These are phyloP conservation scores for Ibycter americanus DNA, from an alignment of 2,797 vertebrate species.

Conservation along the genomic window DNA sequence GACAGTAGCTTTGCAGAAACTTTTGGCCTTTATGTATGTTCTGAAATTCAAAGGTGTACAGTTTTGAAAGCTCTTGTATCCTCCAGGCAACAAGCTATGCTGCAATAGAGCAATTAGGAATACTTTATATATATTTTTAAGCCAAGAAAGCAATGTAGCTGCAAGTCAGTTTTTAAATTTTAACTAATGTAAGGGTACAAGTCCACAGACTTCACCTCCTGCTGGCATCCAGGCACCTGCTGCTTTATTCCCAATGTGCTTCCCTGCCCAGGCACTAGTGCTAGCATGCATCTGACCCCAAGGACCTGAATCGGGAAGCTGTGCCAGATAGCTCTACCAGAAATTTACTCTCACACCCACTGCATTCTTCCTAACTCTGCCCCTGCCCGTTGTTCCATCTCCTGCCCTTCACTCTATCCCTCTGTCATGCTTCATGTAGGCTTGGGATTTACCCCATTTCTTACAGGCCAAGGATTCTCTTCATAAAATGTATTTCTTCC, in stretches of 20 bases:
- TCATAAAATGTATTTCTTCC: background rate
- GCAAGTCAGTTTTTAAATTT: background rate
- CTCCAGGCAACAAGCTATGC: background rate
- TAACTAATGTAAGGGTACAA: background rate
- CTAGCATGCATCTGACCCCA: background rate
- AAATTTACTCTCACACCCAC: background rate
- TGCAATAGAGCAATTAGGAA: background rate
- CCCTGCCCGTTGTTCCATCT: background rate
- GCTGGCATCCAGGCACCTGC: background rate
- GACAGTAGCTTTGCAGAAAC: background rate
- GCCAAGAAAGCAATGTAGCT: background rate
- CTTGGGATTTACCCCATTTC: background rate
- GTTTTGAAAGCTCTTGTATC: background rate
- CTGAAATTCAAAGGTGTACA: background rate
- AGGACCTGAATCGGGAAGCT: background rate
- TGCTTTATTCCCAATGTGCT: background rate
- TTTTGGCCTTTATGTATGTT: background rate
- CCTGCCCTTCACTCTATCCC: background rate
- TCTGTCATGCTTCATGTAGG: background rate
- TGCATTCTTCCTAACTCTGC: background rate
- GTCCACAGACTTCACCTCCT: background rate
- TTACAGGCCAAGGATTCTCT: background rate
- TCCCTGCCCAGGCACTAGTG: background rate
- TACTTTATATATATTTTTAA: background rate
- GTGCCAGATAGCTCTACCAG: background rate